Evolutionary conservation across 2,888 invertebrate genomes (phyloP), one percentile per base, ranked within the genome.

Genomic region (Apodemia mormo): DNA sequence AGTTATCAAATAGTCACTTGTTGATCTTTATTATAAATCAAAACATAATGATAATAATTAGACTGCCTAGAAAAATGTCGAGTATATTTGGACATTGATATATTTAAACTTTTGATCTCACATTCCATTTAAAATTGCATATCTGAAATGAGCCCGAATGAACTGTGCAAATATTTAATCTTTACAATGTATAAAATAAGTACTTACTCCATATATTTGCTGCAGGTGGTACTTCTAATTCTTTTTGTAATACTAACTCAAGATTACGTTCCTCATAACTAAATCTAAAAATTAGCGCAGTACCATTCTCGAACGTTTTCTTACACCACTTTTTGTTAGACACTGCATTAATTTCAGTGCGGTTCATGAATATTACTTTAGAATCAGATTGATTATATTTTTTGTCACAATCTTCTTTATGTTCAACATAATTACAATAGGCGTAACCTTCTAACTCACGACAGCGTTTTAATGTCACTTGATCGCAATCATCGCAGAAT

Each of bases 401-500:
- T 10, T 74, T 52, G 10, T 87, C 85, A 65, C 91, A 92, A 10
- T 71, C 65, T 0, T 74, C 71, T 76, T 83, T 81, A 4, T 76
- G 76, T 10, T 80, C 72, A 8, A 76, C 69, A 69, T 80, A 79
- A 58, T 82, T 82, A 66, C 97, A 97, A 80, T 95, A 94, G 0
- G 96, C 97, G 80, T 97, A 97, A 49, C 94, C 93, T 77, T 95
- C 94, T 71, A 96, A 93, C 74, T 96, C 95, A 68, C 95, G 94
- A 83, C 97, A 97, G 75, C 95, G 93, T 75, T 94, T 88, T 2
- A 94, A 94, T 0, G 94, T 94, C 78, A 97, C 96, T 0, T 95
- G 95, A 0, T 95, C 94, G 79, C 97, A 97, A 68, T 94, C 94
- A 74, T 97, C 96, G 82, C 97, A 97, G 75, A 94, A 96, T 58